Evolutionary conservation across 2,888 invertebrate genomes (phyloP).

Genomic region (Plebejus anna): DNA sequence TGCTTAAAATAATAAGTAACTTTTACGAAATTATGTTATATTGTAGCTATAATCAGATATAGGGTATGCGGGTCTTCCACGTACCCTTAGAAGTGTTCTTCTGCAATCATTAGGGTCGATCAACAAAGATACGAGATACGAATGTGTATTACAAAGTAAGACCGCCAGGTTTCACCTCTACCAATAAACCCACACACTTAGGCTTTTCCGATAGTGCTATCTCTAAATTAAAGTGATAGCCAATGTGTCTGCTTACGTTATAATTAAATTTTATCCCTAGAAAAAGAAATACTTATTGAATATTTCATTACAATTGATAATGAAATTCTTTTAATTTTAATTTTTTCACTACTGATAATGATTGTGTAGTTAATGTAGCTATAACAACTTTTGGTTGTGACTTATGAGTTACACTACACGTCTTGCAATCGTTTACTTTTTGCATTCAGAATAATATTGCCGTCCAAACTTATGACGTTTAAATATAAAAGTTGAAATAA

Average conservation of each 20-base stretch:
- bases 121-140: conserved; percentile 8
- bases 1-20: not conserved
- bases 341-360: too few species aligned
- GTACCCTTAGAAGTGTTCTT: conserved; percentile 1
- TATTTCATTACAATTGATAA: too few species aligned
- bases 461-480: conserved; percentile 21
- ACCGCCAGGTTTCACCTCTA: not conserved
- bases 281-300: not conserved
- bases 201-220: not conserved
- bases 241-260: not conserved
- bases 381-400: not conserved
- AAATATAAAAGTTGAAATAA: conserved; percentile 25
- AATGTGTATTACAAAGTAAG: not conserved
- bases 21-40: not conserved
- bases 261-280: not conserved
- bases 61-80: not conserved
- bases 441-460: conserved; percentile 19
- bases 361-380: too few species aligned
- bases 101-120: conserved; percentile 3
- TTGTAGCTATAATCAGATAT: not conserved
- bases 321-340: too few species aligned
- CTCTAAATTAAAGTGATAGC: not conserved
- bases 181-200: not conserved
- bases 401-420: not conserved
- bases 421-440: not conserved